Percentiles rank a stretch among this genome's conserved stretches.
These are phyloP conservation scores for Pitta sordida DNA, from an alignment of 2,113 vertebrate genomes.

Conservation along the genomic window DNA sequence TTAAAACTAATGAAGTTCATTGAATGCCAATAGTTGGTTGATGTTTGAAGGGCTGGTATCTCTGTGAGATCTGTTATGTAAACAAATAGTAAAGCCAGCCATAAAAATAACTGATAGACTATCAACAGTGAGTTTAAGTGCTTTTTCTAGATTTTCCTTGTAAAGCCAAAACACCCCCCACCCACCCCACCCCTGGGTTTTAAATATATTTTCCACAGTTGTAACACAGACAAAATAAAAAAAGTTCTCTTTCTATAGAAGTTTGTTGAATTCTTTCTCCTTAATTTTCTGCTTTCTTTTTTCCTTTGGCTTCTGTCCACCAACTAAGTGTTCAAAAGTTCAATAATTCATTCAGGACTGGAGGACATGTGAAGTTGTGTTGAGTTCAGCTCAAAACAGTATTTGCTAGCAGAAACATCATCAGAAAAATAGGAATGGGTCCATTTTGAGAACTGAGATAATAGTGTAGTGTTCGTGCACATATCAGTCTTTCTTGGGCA, in stretches of 20 bases:
- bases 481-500: neutral
- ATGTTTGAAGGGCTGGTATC: neutral
- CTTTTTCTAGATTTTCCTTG: neutral
- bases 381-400: neutral
- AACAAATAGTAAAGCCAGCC: conserved; percentile 3
- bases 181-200: too few species aligned
- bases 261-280: neutral
- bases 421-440: neutral
- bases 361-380: neutral
- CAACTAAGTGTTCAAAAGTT: neutral
- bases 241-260: neutral
- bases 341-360: neutral
- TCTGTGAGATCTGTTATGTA: neutral
- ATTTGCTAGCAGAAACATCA: neutral
- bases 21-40: neutral
- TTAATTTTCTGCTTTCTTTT: neutral
- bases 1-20: neutral
- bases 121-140: neutral
- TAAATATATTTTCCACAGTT: neutral
- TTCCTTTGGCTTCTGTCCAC: neutral
- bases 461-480: neutral
- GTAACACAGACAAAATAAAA: neutral
- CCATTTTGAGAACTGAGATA: neutral
- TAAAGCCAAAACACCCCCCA: neutral
- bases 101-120: conserved; percentile 15